Conservation (phyloP, 1,140 invertebrate species). For the Pseudachorutes palmiensis region DNA sequence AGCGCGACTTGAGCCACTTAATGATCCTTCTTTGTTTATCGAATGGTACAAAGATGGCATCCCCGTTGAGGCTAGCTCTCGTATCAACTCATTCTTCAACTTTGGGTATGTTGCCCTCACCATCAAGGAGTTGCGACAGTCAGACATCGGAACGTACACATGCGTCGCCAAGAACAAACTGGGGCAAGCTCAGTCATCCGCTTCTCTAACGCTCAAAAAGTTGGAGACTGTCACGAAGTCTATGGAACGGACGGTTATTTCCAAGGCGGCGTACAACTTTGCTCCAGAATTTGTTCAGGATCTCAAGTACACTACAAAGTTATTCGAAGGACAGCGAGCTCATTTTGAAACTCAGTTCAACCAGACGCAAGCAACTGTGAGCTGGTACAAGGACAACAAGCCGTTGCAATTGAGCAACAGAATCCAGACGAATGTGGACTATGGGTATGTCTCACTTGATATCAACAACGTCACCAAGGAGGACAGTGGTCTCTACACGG, state of each 20-base stretch:
- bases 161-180: constrained; percentile 78
- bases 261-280: constrained; percentile 3
- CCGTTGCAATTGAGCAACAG: constrained; percentile 42
- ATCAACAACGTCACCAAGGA: constrained; percentile 77
- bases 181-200: constrained; percentile 79
- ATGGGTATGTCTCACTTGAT: constrained; percentile 89
- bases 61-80: constrained; percentile 80
- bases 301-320: background rate
- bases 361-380: constrained; percentile 4
- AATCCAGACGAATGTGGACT: constrained; percentile 87
- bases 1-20: constrained; percentile 83
- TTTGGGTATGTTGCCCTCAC: constrained; percentile 94
- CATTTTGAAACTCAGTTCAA: constrained; percentile 73
- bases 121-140: constrained; percentile 81
- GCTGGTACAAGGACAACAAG: constrained; percentile 12
- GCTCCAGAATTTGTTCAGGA: constrained; percentile 1
- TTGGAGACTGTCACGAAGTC: background rate
- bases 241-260: background rate
- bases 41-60: constrained; percentile 93
- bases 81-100: constrained; percentile 90
- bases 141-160: constrained; percentile 86
- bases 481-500: constrained; percentile 78
- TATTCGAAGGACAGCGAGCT: constrained; percentile 65
- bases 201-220: constrained; percentile 53
- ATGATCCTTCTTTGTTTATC: constrained; percentile 80